Conservation (phyloP, 2,888 invertebrate species). For the Melanchra persicariae region DNA sequence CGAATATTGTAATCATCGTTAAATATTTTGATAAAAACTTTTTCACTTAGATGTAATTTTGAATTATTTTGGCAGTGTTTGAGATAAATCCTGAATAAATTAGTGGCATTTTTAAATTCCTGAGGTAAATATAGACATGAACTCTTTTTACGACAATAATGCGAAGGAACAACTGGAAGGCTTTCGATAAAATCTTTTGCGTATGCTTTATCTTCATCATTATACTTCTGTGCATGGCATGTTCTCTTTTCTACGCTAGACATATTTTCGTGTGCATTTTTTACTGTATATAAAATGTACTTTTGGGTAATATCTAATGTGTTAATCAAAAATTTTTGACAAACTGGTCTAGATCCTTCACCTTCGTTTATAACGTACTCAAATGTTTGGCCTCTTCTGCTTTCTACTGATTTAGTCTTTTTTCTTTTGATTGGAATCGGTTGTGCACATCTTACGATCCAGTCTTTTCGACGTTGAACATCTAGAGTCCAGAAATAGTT, state of each 20-base stretch:
- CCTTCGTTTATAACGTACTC: slow-evolving; percentile 5
- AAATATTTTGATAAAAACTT: slow-evolving; percentile 1
- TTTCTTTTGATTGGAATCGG: slow-evolving; percentile 6
- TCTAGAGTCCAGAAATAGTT: slow-evolving; percentile 6
- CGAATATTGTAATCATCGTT: slow-evolving; percentile 2
- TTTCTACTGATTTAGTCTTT: not conserved
- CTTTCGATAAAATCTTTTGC: slow-evolving; percentile 8
- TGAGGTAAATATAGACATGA: slow-evolving; percentile 32
- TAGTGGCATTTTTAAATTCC: slow-evolving; percentile 28
- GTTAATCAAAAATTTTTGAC: slow-evolving; percentile 8
- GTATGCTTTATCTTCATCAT: slow-evolving; percentile 2
- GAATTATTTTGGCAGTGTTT: slow-evolving; percentile 20
- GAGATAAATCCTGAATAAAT: slow-evolving; percentile 28
- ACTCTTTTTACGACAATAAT: slow-evolving; percentile 23
- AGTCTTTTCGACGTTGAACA: slow-evolving; percentile 7
- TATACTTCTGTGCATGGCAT: slow-evolving; percentile 8
- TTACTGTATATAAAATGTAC: slow-evolving; percentile 6
- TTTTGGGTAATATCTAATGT: slow-evolving; percentile 11
- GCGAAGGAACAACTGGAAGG: slow-evolving; percentile 18
- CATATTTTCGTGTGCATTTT: slow-evolving; percentile 11
- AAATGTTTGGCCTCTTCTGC: slow-evolving; percentile 11
- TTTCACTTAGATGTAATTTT: slow-evolving; percentile 8
- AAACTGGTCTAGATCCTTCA: slow-evolving; percentile 9
- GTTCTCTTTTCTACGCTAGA: not conserved
- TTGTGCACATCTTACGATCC: not conserved